Conservation (phyloP, 2,113 vertebrate species). For the Clarias batrachus region DNA sequence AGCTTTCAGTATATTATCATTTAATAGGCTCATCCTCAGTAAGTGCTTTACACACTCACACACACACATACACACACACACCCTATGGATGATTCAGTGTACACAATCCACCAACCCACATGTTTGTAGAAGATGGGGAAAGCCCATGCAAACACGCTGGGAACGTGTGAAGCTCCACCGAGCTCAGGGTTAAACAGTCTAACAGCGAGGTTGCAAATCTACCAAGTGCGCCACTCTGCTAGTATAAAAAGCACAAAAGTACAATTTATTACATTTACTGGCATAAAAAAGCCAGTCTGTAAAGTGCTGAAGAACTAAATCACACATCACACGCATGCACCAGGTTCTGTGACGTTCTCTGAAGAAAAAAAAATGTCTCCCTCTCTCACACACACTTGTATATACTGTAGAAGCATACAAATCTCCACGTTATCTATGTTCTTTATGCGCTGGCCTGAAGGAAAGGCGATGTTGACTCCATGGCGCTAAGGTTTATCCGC, state of each 20-base stretch:
- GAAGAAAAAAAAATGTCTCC: background rate
- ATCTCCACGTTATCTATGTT: too few relatives aligned
- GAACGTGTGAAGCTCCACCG: background rate
- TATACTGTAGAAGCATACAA: too few relatives aligned
- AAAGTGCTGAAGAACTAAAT: background rate
- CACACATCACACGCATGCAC: background rate
- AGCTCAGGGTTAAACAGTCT: background rate
- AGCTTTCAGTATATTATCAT: background rate
- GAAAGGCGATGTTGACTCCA: background rate
- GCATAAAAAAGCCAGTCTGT: background rate
- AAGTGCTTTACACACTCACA: background rate
- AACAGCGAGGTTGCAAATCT: background rate
- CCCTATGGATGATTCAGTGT: background rate
- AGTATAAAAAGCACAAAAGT: background rate
- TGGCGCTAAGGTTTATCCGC: background rate
- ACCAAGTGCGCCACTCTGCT: background rate
- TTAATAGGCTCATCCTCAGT: background rate
- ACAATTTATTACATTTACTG: background rate
- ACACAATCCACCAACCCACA: background rate
- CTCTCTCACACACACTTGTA: too few relatives aligned
- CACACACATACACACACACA: background rate
- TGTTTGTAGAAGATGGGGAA: background rate
- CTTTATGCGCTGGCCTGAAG: background rate
- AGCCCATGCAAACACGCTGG: background rate
- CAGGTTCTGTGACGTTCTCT: background rate